These are phyloP conservation scores for Spodoptera littoralis DNA, from an alignment of 2,888 invertebrate species.

Conservation along the genomic window DNA sequence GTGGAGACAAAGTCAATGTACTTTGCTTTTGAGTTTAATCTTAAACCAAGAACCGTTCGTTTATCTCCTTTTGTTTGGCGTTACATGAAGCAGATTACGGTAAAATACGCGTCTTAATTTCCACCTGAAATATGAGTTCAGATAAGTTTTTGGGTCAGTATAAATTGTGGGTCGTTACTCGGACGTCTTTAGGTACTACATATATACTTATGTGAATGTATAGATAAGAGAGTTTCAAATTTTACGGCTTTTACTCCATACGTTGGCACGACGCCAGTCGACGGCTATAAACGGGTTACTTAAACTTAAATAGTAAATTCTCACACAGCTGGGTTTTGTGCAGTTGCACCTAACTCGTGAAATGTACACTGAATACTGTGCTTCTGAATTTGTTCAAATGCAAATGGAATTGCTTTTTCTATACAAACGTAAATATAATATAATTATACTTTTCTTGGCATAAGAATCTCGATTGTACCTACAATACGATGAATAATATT, in stretches of 20 bases:
- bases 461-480: too few species aligned
- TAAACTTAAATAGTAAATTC: conserved; percentile 59
- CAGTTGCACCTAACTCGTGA: conserved; percentile 42
- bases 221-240: conserved; percentile 50
- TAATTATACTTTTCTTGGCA: conserved; percentile 3
- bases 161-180: conserved; percentile 37
- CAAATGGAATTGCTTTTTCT: conserved; percentile 31
- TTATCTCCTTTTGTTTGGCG: conserved; percentile 44
- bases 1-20: conserved; percentile 3
- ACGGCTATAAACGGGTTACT: conserved; percentile 59
- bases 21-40: conserved; percentile 26
- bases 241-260: conserved; percentile 52
- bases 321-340: conserved; percentile 49
- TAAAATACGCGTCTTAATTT: conserved; percentile 28
- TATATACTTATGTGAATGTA: conserved; percentile 37
- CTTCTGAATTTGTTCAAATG: conserved; percentile 30
- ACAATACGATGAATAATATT: conserved; percentile 9
- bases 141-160: conserved; percentile 51
- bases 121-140: conserved; percentile 41
- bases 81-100: conserved; percentile 34
- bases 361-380: conserved; percentile 25
- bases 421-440: not conserved
- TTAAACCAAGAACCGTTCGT: conserved; percentile 23
- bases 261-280: conserved; percentile 60
- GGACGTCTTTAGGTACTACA: conserved; percentile 27